These are phyloP conservation scores for Prinia subflava DNA, from an alignment of 2,113 vertebrate species.

Conservation along the genomic window DNA sequence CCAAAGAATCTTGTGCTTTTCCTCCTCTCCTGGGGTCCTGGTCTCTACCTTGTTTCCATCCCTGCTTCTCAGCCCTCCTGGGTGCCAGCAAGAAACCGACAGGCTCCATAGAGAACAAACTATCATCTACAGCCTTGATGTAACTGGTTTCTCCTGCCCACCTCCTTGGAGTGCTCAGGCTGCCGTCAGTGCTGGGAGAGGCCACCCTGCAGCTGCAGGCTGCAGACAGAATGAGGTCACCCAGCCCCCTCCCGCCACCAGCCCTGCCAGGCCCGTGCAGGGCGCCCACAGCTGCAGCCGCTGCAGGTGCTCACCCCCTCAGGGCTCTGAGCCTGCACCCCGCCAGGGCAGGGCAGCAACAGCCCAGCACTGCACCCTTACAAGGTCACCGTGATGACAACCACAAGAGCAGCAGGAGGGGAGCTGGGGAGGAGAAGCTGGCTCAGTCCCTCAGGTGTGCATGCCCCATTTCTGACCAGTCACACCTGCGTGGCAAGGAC, in stretches of 20 bases:
- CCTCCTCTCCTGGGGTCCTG: not conserved
- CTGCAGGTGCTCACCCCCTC: not conserved
- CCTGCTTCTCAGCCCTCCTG: not conserved
- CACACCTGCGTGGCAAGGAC: not conserved
- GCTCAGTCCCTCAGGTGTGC: not conserved
- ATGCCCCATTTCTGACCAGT: not conserved
- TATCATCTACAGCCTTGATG: fast-evolving
- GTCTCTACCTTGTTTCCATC: not conserved
- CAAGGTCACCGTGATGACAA: fast-evolving
- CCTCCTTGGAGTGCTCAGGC: not conserved
- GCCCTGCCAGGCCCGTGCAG: not conserved
- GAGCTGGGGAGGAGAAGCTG: not conserved
- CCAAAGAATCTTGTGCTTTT: not conserved
- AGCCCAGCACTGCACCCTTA: not conserved
- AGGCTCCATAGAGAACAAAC: fast-evolving
- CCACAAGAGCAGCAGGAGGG: not conserved
- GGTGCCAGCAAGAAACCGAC: not conserved
- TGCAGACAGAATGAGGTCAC: constrained; percentile 52
- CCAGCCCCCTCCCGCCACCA: not conserved
- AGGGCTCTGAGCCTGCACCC: not conserved
- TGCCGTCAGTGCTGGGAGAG: not conserved
- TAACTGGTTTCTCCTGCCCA: not conserved
- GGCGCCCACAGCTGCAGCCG: not conserved
- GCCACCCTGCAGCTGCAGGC: not conserved
- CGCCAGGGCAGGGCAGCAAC: fast-evolving